Evolutionary conservation across 1,140 invertebrate species (phyloP).

Genomic region (Drosophila saltans): DNA sequence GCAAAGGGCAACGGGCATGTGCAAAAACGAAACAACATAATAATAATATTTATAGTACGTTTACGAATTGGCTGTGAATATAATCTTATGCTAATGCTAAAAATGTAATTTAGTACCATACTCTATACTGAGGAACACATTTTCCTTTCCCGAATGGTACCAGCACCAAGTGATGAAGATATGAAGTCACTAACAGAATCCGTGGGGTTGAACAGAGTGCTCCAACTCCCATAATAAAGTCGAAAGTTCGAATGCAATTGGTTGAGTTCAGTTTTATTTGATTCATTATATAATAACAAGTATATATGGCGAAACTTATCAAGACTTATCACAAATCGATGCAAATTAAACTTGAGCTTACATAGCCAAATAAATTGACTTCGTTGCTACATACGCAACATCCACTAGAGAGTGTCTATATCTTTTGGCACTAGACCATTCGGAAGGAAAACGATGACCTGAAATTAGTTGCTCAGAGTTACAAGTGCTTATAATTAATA

Average conservation of each 20-base stretch:
- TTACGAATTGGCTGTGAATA: constrained; percentile 74
- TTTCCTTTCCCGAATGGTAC: constrained; percentile 28
- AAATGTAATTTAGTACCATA: constrained; percentile 35
- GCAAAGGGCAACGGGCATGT: constrained; percentile 33
- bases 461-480: constrained; percentile 20
- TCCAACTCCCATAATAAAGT: neutral
- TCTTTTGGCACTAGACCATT: constrained; percentile 3
- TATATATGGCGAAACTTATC: constrained; percentile 5
- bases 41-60: constrained; percentile 36
- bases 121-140: constrained; percentile 8
- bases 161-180: constrained; percentile 33
- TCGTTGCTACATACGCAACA: neutral
- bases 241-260: neutral
- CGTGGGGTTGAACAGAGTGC: neutral
- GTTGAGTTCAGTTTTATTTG: neutral
- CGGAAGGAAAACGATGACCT: constrained; percentile 8
- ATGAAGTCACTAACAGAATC: too few species aligned
- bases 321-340: constrained; percentile 4
- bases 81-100: constrained; percentile 54
- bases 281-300: neutral
- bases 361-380: neutral
- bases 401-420: neutral
- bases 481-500: constrained; percentile 30
- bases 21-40: constrained; percentile 40
- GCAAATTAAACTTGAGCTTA: constrained; percentile 1